phyloP scores from a whole-genome alignment of 2,888 invertebrate species.

The Ceriagrion tenellum region DNA sequence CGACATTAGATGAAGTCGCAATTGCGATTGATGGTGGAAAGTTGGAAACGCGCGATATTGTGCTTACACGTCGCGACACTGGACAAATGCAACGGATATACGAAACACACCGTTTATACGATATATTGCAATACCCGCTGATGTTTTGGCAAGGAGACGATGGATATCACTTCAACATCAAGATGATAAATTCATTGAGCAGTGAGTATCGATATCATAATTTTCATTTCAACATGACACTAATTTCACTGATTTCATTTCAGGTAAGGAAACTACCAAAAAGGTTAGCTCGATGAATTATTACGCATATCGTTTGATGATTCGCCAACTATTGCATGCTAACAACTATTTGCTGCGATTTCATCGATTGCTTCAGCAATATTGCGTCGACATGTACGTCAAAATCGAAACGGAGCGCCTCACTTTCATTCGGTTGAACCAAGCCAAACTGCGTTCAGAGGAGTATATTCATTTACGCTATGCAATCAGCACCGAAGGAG shows the following conservation, averaged over 20 bases:
- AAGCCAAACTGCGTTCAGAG: no score
- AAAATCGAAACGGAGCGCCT: no score
- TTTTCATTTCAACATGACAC: not conserved
- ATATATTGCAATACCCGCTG: no score
- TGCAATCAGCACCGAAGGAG: no score
- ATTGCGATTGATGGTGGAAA: slow-evolving; percentile 75
- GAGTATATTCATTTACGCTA: no score
- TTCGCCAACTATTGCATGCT: slow-evolving; percentile 69
- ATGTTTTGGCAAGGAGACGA: no score
- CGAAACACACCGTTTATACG: no score
- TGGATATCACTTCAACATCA: slow-evolving; percentile 74
- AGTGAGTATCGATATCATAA: not conserved
- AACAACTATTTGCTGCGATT: slow-evolving; percentile 71
- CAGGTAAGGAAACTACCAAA: slow-evolving; percentile 69
- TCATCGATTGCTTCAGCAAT: no score
- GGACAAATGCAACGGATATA: no score
- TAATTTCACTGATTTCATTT: not conserved
- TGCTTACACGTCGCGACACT: no score
- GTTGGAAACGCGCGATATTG: slow-evolving; percentile 73
- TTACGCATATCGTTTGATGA: slow-evolving; percentile 73
- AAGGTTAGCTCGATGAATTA: slow-evolving; percentile 72
- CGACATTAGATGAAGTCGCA: slow-evolving; percentile 75
- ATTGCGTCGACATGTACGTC: no score
- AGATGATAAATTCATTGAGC: slow-evolving; percentile 72
- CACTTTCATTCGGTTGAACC: no score